Percentiles rank a stretch among this genome's conserved stretches.
Conservation (phyloP, 2,797 vertebrate species). For the Coccyzus lansbergi region DNA sequence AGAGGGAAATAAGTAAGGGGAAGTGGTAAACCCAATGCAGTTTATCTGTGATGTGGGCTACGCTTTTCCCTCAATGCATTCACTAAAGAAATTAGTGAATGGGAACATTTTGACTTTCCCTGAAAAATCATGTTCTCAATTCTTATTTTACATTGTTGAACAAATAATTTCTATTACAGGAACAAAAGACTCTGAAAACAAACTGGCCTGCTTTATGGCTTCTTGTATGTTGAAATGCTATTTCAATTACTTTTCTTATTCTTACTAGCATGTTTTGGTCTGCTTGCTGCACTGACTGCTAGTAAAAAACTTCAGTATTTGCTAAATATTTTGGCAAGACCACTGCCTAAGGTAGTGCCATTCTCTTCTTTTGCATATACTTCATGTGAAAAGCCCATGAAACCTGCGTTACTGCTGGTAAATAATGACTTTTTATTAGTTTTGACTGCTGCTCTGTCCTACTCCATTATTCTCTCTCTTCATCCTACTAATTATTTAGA, state of each 20-base stretch:
- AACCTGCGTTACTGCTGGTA: background rate
- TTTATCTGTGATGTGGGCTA: constrained; percentile 50
- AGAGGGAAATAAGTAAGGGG: constrained; percentile 86
- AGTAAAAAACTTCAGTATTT: background rate
- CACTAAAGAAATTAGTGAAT: constrained; percentile 54
- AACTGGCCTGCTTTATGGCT: background rate
- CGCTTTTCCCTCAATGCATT: constrained; percentile 12
- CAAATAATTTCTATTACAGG: constrained; percentile 16
- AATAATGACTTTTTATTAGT: background rate
- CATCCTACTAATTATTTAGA: background rate
- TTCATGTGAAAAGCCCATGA: accelerated
- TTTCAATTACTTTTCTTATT: background rate
- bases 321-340: background rate
- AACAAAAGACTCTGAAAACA: background rate
- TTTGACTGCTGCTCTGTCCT: background rate
- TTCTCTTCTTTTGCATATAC: background rate
- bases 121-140: constrained; percentile 11
- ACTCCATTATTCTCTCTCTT: background rate
- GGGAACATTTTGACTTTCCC: constrained; percentile 38
- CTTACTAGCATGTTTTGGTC: background rate
- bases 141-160: background rate
- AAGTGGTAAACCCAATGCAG: constrained; percentile 69
- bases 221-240: background rate
- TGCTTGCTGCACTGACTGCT: background rate
- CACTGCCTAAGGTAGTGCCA: background rate